A percentile compares a stretch with the other conserved stretches of the same genome.
phyloP scores from a whole-genome alignment of 2,888 invertebrate genomes.

The Meteorus cinctellus region DNA sequence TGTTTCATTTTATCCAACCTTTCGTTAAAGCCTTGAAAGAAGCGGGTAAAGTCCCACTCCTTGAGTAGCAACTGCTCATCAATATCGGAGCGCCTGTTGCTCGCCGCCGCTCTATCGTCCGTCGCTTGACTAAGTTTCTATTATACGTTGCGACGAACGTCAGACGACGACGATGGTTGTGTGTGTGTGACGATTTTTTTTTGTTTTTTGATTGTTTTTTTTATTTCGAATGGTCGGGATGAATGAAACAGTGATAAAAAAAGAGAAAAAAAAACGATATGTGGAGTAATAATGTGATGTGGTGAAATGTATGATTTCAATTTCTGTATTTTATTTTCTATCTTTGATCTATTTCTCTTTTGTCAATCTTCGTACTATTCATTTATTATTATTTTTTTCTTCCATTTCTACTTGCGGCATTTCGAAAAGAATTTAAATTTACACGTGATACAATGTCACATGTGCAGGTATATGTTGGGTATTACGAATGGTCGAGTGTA shows the following conservation, averaged over 20 bases:
- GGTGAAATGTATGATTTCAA: conserved; percentile 37
- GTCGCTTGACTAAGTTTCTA: conserved; percentile 66
- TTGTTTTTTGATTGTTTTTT: conserved; percentile 34
- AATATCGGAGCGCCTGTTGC: conserved; percentile 76
- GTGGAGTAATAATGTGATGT: conserved; percentile 55
- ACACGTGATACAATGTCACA: not conserved
- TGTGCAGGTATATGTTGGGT: not conserved
- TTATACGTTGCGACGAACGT: conserved; percentile 50
- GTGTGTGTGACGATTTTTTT: conserved; percentile 13
- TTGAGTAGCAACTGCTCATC: conserved; percentile 87
- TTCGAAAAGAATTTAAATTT: not conserved
- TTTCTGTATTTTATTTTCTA: conserved; percentile 2
- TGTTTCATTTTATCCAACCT: conserved; percentile 73
- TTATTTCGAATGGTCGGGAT: conserved; percentile 50
- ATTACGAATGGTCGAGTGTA: conserved; percentile 44
- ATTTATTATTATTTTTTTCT: not conserved
- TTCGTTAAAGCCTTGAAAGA: conserved; percentile 79
- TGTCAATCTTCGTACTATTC: conserved; percentile 7
- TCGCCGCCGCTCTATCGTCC: conserved; percentile 67
- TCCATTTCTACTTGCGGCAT: not conserved
- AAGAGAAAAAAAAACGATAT: conserved; percentile 54
- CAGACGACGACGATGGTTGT: conserved; percentile 42
- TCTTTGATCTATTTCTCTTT: conserved; percentile 17
- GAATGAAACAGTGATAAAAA: conserved; percentile 56
- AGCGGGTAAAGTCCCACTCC: conserved; percentile 91